Base-by-base conservation (phyloP, 2,113 vertebrate genomes). In the Protomyctophum bolini region DNA sequence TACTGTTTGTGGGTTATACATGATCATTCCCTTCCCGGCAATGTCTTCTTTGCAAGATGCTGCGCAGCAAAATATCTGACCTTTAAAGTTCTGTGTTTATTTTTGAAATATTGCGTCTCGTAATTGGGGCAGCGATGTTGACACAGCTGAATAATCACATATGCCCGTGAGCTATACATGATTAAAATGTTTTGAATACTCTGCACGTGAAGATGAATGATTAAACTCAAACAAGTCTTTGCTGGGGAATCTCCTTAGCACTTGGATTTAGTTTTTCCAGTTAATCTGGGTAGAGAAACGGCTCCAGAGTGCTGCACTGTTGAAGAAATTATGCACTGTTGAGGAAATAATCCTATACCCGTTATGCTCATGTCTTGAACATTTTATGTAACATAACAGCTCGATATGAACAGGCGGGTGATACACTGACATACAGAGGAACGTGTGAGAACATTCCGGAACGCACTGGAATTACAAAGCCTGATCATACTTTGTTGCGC, bases 371-470 rank as follows among this genome's bases (percentile, higher is more conserved):
- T 76, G 80, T 59, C 60, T 77, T 6, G n/a, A 63, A 63, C 60
- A 15, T 63, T 76, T 77, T 65, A 11, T 14, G 58, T 73, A 60
- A 64, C 71, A 70, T 66, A 75, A 69, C 47, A 28, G 49, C 71
- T 73, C 70, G 52, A 41, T 76, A 63, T 71, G 61, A 80, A 62
- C 77, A 68, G 54, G 66, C 68, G 45, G 29, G 46, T 48, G 1
- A 46, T 71, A 63, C 69, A 68, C 50, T n/a, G 75, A 66, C 54
- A 28, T 59, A 77, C 69, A 72, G 73, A 77, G 76, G 83, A 77
- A 81, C 74, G 77, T 76, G 84, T 84, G 70, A 68, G 82, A 72
- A 82, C 75, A 76, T 85, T 87, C 81, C 86, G 83, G 84, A 89
- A 83, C 81, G 77, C 60, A 57, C 80, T 87, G 80, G 80, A 87